Conservation (phyloP, 2,797 vertebrate species). For the Pitangus sulphuratus region DNA sequence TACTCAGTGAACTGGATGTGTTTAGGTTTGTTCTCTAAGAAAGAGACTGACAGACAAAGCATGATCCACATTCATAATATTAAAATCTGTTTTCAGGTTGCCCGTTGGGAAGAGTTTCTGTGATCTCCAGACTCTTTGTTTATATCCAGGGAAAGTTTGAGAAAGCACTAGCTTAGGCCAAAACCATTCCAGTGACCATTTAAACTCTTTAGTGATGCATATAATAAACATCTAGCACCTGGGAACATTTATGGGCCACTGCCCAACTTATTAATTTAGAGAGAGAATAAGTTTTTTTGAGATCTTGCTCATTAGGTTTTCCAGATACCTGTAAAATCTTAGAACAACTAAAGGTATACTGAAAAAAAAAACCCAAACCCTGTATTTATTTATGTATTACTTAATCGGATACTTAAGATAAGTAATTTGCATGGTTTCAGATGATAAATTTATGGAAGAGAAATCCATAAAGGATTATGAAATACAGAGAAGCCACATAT, state of each 20-base stretch:
- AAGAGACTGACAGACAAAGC: background rate
- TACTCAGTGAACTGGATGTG: background rate
- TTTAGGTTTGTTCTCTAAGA: background rate
- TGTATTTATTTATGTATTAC: accelerated
- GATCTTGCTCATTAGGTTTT: background rate
- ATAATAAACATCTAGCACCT: background rate
- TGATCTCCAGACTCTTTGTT: accelerated
- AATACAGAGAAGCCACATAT: background rate
- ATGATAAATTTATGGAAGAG: background rate
- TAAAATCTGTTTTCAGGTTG: background rate
- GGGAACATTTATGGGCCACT: background rate
- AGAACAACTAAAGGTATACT: background rate
- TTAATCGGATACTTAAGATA: background rate
- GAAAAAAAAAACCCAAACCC: accelerated
- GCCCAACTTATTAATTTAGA: background rate
- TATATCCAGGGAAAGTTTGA: background rate
- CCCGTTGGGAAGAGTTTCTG: background rate
- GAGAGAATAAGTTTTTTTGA: background rate
- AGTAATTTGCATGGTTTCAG: background rate
- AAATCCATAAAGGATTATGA: background rate
- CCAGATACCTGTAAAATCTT: background rate
- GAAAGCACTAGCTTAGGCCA: background rate
- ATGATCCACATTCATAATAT: background rate
- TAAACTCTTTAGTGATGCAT: background rate
- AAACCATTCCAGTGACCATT: background rate